A percentile compares a stretch with the other conserved stretches of the same genome.
Evolutionary conservation across 2,113 vertebrate species (phyloP).

Genomic region (Genyomyrus donnyi): DNA sequence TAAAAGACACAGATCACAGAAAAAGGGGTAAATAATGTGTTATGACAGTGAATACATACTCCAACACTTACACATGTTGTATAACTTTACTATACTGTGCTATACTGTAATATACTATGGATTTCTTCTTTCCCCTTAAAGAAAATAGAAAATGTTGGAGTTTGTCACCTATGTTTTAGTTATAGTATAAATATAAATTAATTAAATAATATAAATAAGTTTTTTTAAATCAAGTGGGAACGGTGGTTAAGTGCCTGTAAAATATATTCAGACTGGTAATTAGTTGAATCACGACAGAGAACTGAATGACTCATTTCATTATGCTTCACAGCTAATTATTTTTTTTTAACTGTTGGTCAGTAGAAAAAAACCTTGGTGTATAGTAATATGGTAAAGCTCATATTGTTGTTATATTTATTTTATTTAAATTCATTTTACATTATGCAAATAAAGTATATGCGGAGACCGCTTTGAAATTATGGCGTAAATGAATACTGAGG

Average conservation of each 20-base stretch:
- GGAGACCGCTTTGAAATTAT: neutral
- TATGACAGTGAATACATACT: neutral
- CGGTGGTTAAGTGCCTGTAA: neutral
- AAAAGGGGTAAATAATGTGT: neutral
- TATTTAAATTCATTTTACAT: neutral
- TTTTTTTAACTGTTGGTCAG: neutral
- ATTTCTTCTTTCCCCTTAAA: neutral
- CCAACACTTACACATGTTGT: neutral
- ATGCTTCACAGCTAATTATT: neutral
- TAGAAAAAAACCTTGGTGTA: neutral
- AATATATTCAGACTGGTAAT: slow-evolving; percentile 8
- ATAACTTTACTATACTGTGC: neutral
- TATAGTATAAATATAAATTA: neutral
- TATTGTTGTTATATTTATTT: neutral
- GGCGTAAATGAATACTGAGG: neutral
- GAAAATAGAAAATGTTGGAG: neutral
- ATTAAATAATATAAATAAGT: neutral
- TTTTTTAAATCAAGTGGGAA: neutral
- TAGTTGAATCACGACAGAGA: neutral
- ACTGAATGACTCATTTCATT: neutral
- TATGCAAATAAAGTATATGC: neutral
- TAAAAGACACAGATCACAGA: neutral
- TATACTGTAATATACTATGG: neutral
- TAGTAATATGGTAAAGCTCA: neutral
- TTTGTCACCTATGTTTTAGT: neutral